A percentile compares a stretch with the other conserved stretches of the same genome.
Conservation (phyloP, 2,797 vertebrate species). For the Platyrinchus mystaceus region DNA sequence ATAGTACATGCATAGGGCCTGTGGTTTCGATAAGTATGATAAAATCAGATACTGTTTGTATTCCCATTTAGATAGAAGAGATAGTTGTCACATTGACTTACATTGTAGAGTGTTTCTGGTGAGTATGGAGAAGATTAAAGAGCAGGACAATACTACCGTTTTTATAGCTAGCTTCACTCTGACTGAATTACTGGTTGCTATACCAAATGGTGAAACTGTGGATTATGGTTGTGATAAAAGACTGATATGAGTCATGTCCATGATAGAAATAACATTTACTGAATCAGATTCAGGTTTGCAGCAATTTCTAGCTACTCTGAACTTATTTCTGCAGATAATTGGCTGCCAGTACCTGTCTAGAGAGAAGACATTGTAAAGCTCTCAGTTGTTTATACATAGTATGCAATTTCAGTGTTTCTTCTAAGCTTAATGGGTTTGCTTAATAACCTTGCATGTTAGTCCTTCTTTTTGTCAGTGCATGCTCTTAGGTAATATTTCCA, state of each 20-base stretch:
- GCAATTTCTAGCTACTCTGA: not conserved
- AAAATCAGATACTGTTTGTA: not conserved
- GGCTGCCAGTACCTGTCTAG: not conserved
- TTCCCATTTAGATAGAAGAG: not conserved
- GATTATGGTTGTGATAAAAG: not conserved
- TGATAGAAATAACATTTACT: not conserved
- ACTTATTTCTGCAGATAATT: not conserved
- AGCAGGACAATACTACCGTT: not conserved
- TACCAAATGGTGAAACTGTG: not conserved
- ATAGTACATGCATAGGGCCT: not conserved
- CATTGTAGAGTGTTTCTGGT: not conserved
- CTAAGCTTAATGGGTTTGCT: not conserved
- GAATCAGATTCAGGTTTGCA: conserved; percentile 3
- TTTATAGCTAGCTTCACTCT: not conserved
- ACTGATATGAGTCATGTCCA: not conserved
- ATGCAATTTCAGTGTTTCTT: not conserved
- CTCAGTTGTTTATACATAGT: not conserved
- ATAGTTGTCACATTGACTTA: not conserved
- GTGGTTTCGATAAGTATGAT: not conserved
- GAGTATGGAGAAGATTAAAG: not conserved
- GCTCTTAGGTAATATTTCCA: not conserved
- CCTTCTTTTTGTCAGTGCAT: not conserved
- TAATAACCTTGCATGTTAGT: not conserved
- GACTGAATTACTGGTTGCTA: not conserved
- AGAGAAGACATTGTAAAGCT: not conserved